Base-by-base conservation (phyloP, 2,888 invertebrate genomes). In the Tillus elongatus region DNA sequence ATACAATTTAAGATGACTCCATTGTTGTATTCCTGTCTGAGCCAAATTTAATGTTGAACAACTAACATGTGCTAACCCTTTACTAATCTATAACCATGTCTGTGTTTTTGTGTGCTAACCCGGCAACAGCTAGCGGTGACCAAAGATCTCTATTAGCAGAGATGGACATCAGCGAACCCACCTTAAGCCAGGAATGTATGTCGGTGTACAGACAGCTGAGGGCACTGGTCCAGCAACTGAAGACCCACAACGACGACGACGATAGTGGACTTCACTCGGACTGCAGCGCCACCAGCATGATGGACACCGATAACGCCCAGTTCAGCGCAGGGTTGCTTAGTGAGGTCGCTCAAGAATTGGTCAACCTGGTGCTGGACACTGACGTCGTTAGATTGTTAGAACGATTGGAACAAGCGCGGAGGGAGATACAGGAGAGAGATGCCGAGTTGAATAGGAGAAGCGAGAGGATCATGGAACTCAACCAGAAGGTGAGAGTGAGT, bases 121-220 rank as follows among this genome's bases (percentile, higher is more conserved):
- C 24, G n/a, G 24, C 24, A n/a, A 29, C 11, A 11, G 30, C 30
- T 6, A 29, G 30, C 37, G 46, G 47, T 40, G 67, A 74, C 4
- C 72, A 74, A n/a, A 65, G 85, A 43, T 90, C 91, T 13, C 73
- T 93, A 40, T 85, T 88, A 58, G 88, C 86, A 47, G 92, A 93
- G 72, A 86, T 93, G 80, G 90, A 91, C 62, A 76, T 83, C 34
- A 79, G 78, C 49, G 83, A 83, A 41, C 65, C 65, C 3, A 64
- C 64, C 3, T 47, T 66, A 29, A 62, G 75, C 49, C 70, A 70
- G 31, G 81, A 82, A 51, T 79, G 79, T 29, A 73, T 79, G 40
- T 75, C 79, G 30, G 80, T 80, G 12, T 82, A 79, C 56, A 79
- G 84, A 52, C 79, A 86, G 60, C 67, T 87, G 43, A 70, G 83